Conservation (phyloP, 2,888 invertebrate genomes). For the Cotesia congregata region DNA sequence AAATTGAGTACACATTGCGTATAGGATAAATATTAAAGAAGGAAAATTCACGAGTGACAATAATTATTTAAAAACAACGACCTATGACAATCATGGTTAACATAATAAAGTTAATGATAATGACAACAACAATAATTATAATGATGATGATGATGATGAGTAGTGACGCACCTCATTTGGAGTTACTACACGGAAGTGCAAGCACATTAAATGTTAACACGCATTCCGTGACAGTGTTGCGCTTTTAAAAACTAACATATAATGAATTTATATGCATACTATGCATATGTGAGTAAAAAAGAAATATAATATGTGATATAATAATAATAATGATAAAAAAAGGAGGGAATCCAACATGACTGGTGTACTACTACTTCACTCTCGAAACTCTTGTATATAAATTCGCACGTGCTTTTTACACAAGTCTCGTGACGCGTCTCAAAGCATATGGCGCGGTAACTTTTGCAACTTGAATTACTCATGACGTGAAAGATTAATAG, state of each 20-base stretch:
- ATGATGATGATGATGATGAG: slow-evolving; percentile 29
- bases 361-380: slow-evolving; percentile 12
- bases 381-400: slow-evolving; percentile 26
- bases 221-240: slow-evolving; percentile 36
- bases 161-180: slow-evolving; percentile 44
- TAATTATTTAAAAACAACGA: slow-evolving; percentile 1
- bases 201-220: slow-evolving; percentile 31
- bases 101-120: slow-evolving; percentile 13
- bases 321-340: slow-evolving; percentile 14
- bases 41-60: not conserved
- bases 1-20: not conserved
- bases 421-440: slow-evolving; percentile 12
- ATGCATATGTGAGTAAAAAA: not conserved
- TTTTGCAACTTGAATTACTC: not conserved
- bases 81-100: slow-evolving; percentile 13
- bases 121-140: slow-evolving; percentile 34
- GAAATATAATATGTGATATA: not conserved
- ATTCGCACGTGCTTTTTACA: slow-evolving; percentile 46
- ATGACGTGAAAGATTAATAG: not conserved
- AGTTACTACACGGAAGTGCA: slow-evolving; percentile 44
- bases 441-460: slow-evolving; percentile 21
- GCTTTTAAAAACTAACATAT: not conserved
- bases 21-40: no score
- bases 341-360: slow-evolving; percentile 32
- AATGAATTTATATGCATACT: not conserved